Evolutionary conservation across 1,140 invertebrate genomes (phyloP).

Genomic region (Macrostomum lignano): DNA sequence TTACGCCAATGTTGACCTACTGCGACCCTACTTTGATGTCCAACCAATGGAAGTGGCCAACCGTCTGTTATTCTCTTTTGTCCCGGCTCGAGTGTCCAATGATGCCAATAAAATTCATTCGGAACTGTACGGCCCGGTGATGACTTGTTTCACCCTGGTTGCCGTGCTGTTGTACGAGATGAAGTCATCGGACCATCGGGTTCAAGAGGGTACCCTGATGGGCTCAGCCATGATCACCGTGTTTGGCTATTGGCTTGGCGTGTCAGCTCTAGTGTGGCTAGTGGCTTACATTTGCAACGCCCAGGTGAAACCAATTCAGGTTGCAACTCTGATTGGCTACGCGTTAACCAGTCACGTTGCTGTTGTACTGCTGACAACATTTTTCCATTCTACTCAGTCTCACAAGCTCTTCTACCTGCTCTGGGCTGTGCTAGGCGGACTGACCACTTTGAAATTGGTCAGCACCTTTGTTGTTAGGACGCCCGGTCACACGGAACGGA

Average conservation of each 20-base stretch:
- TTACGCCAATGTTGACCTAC: constrained; percentile 27
- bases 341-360: constrained; percentile 24
- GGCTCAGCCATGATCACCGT: constrained; percentile 27
- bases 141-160: constrained; percentile 27
- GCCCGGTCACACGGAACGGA: constrained; percentile 15
- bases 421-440: constrained; percentile 22
- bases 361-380: constrained; percentile 21
- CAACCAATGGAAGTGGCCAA: constrained; percentile 24
- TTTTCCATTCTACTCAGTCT: constrained; percentile 23
- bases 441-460: constrained; percentile 23
- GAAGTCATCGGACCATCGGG: constrained; percentile 24
- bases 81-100: constrained; percentile 10
- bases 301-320: constrained; percentile 18
- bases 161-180: constrained; percentile 27
- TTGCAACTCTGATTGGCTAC: constrained; percentile 25
- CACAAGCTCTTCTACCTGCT: constrained; percentile 26
- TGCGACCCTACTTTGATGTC: constrained; percentile 28
- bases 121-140: constrained; percentile 27
- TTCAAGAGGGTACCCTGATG: constrained; percentile 29
- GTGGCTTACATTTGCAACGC: constrained; percentile 23
- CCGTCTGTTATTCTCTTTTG: constrained; percentile 15
- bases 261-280: constrained; percentile 17
- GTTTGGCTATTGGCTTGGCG: constrained; percentile 28
- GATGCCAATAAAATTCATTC: constrained; percentile 14
- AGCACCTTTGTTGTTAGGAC: constrained; percentile 12